Conservation (phyloP, 2,113 vertebrate genomes). For the Hemibagrus wyckioides region DNA sequence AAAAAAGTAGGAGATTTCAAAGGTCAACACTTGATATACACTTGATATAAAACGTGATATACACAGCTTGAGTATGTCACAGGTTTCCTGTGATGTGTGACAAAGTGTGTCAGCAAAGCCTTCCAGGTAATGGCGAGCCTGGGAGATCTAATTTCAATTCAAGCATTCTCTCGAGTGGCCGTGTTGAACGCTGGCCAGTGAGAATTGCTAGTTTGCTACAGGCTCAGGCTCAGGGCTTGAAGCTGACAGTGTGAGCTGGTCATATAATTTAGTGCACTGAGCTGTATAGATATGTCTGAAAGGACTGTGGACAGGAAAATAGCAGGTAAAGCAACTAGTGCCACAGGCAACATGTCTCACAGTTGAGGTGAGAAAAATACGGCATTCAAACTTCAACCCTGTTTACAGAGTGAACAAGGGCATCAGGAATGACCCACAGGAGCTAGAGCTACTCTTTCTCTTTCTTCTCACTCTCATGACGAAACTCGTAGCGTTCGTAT, state of each 20-base stretch:
- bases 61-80: not conserved
- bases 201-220: conserved; percentile 7
- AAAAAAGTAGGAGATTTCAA: conserved; percentile 3
- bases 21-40: not conserved
- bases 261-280: conserved; percentile 13
- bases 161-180: not conserved
- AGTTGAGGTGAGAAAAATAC: conserved; percentile 17
- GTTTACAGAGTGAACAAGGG: conserved; percentile 11
- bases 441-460: conserved; percentile 47
- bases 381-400: conserved; percentile 13
- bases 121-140: conserved; percentile 1
- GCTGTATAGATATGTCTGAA: conserved; percentile 26
- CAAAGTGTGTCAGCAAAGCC: not conserved
- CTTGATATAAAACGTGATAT: not conserved
- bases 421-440: not conserved
- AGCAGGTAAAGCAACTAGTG: conserved; percentile 10
- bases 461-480: conserved; percentile 52
- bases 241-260: conserved; percentile 25
- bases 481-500: conserved; percentile 56
- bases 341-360: not conserved
- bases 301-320: conserved; percentile 4
- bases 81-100: not conserved
- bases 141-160: not conserved
- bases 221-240: not conserved
- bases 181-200: conserved; percentile 1